Evolutionary conservation across 2,888 invertebrate genomes (phyloP), one percentile per base, ranked within the genome.

Genomic region (Xestobium rufovillosum): DNA sequence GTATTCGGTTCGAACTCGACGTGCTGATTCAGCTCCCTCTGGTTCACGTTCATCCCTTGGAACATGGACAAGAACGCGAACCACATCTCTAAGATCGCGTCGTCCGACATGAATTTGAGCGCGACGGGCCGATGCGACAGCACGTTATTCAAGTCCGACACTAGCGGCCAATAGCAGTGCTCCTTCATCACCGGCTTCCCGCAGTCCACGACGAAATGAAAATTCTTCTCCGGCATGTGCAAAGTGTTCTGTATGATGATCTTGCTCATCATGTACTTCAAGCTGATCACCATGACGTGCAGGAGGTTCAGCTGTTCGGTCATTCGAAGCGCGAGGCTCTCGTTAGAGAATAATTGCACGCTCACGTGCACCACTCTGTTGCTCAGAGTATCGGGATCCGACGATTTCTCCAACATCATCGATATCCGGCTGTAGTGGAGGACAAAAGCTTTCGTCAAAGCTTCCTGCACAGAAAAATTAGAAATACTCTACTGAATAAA

Each of bases 321-420:
- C 85, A 96, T 94, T 56, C 85, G 78, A 26, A 86, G 69, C 2
- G 96, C 94, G 11, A 96, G 70, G 34, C 83, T 81, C 63, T 95
- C 90, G 65, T 95, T 96, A 48, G 90, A 90, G 71, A 97, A 95
- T 38, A 97, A 70, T 68, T 97, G 86, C 3, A 97, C 97, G 54
- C 91, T 92, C 68, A 97, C 94, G 67, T 97, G 97, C 1, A 97
- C 95, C 1, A 97, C 92, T 31, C 95, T 78, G 70, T 95, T 95
- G 55, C 92, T 91, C 2, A 96, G 70, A 3, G 87, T 90, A 62
- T 94, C 92, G 1, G 90, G 87, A 71, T 91, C 89, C 8, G 73
- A 71, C 0, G 88, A 85, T 55, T 78, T 76, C 58, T 90, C 88
- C 42, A 97, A 72, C 63, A 95, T 90, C 53, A 86, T 80, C 11